Conservation (phyloP, 2,888 invertebrate species). For the Thyatira batis region DNA sequence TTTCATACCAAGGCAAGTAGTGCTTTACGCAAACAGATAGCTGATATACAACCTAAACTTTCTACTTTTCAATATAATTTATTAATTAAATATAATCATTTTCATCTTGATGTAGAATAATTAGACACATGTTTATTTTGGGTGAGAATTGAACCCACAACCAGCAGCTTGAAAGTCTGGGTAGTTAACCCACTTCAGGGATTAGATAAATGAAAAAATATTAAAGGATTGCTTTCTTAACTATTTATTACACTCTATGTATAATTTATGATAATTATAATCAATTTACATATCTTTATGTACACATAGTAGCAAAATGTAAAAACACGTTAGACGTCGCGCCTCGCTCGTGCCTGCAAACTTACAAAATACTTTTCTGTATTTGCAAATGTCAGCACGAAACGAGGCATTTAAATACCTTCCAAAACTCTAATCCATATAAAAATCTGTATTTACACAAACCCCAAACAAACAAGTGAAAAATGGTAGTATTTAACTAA, state of each 20-base stretch:
- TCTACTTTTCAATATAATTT: too few relatives aligned
- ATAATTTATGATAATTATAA: constrained; percentile 73
- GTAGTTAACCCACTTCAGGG: too few relatives aligned
- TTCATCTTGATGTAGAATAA: too few relatives aligned
- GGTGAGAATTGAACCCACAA: too few relatives aligned
- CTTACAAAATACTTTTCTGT: constrained; percentile 2
- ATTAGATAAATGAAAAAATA: constrained; percentile 32
- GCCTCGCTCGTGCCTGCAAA: constrained; percentile 13
- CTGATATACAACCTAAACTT: not conserved
- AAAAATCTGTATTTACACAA: constrained; percentile 70
- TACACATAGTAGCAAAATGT: constrained; percentile 79
- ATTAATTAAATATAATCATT: not conserved
- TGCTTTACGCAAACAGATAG: too few relatives aligned
- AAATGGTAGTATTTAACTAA: constrained; percentile 11
- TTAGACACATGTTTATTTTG: too few relatives aligned
- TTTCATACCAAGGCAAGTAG: too few relatives aligned
- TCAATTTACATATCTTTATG: constrained; percentile 78
- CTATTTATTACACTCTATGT: constrained; percentile 78
- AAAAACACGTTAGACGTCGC: constrained; percentile 45
- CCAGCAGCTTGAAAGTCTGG: too few relatives aligned
- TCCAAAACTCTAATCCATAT: constrained; percentile 57
- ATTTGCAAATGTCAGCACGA: constrained; percentile 13
- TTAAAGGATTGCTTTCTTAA: constrained; percentile 56
- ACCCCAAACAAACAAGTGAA: constrained; percentile 16
- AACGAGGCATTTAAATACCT: constrained; percentile 41